phyloP scores from a whole-genome alignment of 1,140 invertebrate genomes.

The Halesus radiatus region DNA sequence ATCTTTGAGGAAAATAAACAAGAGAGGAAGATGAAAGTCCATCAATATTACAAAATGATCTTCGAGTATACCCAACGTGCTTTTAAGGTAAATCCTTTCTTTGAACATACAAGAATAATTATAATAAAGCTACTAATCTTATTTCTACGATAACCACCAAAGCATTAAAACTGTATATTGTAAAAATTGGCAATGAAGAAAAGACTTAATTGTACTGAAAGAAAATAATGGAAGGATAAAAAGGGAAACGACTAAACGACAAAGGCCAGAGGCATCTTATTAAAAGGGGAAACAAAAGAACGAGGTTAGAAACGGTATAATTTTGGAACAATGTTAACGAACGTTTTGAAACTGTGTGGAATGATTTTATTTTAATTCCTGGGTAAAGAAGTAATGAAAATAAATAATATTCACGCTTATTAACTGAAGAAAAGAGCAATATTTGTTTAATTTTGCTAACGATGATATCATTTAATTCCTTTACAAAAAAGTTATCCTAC shows the following conservation, averaged over 20 bases:
- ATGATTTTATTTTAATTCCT: neutral
- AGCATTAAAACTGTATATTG: neutral
- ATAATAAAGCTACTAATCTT: too few species aligned
- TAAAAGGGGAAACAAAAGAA: neutral
- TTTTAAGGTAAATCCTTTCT: too few species aligned
- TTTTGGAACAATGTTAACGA: slow-evolving; percentile 10
- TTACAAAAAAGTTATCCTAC: too few species aligned
- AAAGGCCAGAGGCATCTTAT: neutral
- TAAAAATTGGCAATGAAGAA: neutral
- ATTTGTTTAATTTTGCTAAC: too few species aligned
- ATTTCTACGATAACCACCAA: too few species aligned
- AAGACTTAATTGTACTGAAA: slow-evolving; percentile 7
- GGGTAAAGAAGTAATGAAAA: neutral
- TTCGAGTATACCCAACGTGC: too few species aligned
- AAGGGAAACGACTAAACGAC: slow-evolving; percentile 10
- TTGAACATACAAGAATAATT: too few species aligned
- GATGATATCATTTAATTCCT: too few species aligned
- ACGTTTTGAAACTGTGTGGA: neutral
- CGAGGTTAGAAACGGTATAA: neutral
- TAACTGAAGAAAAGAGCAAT: too few species aligned
- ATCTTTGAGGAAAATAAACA: too few species aligned
- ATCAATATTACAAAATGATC: too few species aligned
- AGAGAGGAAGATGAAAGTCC: too few species aligned
- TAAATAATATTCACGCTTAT: neutral
- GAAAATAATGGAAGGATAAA: neutral